Base-by-base conservation (phyloP, 2,888 invertebrate genomes). In the Tridacna gigas region DNA sequence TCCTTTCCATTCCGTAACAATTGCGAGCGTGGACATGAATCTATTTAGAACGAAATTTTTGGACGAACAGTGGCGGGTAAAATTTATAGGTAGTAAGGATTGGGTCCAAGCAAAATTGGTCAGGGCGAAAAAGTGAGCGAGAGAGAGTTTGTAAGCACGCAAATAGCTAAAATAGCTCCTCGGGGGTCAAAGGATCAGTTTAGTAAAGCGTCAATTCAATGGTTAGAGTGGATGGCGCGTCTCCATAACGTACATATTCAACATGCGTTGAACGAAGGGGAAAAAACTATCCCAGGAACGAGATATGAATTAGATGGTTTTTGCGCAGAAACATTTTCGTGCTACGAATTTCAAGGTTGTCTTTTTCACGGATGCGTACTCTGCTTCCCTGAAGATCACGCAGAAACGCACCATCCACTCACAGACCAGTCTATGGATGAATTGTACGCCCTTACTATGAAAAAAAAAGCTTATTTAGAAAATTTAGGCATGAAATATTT, bases 331-430 rank as follows among this genome's bases (percentile, higher is more conserved):
- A 69, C 76, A 12, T 77, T 77, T 28, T 77, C 81, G 28, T 76
- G 47, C 60, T 81, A 78, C 74, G 84, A 84, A 25, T 84, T 37
- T 45, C 79, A 79, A 45, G 79, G 81, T 12, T 84, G 84, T 22
- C 28, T 82, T 0, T 86, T 74, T 69, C 86, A 83, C 51, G 80
- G 74, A 0, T 82, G 83, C 48, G 61, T 74, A 18, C 26, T 7
- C 0, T 82, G 82, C 47, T 85, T 69, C 63, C 78, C 37, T 0
- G 63, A 51, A 0, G 61, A 79, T 22, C 37, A 76, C 22, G 60
- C 76, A 75, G 48, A 60, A 25, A 73, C 71, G n/a, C n/a, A n/a
- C n/a, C n/a, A n/a, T n/a, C n/a, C n/a, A n/a, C n/a, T n/a, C n/a
- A n/a, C n/a, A n/a, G 15, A 47, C 18, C 79, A 79, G 60, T 56